Evolutionary conservation across 2,113 vertebrate genomes (phyloP), one percentile per base, ranked within the genome.

Genomic region (Cairina moschata): DNA sequence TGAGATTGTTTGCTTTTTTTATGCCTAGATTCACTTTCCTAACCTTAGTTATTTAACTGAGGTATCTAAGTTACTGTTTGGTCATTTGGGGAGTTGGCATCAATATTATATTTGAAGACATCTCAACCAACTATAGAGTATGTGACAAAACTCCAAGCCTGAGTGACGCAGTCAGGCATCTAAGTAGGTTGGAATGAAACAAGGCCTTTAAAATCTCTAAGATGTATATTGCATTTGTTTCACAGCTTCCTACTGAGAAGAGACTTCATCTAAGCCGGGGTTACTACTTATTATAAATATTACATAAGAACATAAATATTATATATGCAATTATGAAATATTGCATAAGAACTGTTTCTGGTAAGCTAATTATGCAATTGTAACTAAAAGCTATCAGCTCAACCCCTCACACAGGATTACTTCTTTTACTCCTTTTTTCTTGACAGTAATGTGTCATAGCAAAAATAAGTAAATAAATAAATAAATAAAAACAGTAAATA

Each of bases 401-500:
- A 34, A 11, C 14, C 56, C 0, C 12, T 46, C 13, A 59, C 11
- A 46, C 7, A 71, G 17, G 55, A 67, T n/a, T 25, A 63, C 3
- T 17, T 8, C 3, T 17, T 11, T 1, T 62, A 63, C 3, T 17
- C 9, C 3, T 17, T 11, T 1, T 62, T 90, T 79, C 17, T 42
- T 48, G 48, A 18, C 11, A 50, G 18, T 58, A 62, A 17, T 10
- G 3, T 31, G 1, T 3, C 15, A 10, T 6, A 34, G 16, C 4
- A 40, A 75, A 76, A 65, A 68, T 32, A 0, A 0, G 34, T 76
- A 31, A 60, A 60, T 54, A 63, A 28, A 0, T 0, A 20, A 14
- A 0, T 0, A 38, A 76, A 29, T 46, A 40, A 40, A 40, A 40
- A 40, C 12, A 40, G 40, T 40, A 40, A 40, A 40, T 40, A 40